Evolutionary conservation across 2,888 invertebrate species (phyloP).

Genomic region (Scaptomyza cyrtandrae): DNA sequence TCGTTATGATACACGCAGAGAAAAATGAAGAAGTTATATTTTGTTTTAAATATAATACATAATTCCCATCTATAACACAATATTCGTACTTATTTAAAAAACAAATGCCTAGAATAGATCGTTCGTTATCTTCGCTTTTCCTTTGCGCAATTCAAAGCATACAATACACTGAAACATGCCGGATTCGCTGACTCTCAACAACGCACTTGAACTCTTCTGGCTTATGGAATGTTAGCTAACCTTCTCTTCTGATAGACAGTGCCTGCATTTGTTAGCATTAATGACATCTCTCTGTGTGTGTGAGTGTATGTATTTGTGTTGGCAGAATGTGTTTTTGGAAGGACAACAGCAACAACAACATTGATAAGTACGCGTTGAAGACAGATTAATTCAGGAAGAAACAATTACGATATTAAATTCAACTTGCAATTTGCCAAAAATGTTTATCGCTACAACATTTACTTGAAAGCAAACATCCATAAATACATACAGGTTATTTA

Average conservation of each 20-base stretch:
- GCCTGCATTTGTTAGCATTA: slow-evolving; percentile 44
- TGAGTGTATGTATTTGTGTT: slow-evolving; percentile 1
- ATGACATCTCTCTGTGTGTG: slow-evolving; percentile 11
- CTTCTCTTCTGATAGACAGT: slow-evolving; percentile 2
- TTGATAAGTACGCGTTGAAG: background rate
- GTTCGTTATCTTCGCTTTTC: background rate
- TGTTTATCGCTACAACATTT: too few species aligned
- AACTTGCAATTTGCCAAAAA: background rate
- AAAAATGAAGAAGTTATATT: too few species aligned
- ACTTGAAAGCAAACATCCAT: too few species aligned
- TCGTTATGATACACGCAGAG: too few species aligned
- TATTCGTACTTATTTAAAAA: too few species aligned
- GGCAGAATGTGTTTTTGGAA: slow-evolving; percentile 5
- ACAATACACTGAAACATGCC: too few species aligned
- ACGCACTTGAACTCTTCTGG: background rate
- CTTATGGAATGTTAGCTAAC: background rate
- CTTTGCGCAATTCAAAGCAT: too few species aligned
- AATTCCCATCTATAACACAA: too few species aligned
- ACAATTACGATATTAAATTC: background rate
- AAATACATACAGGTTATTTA: too few species aligned
- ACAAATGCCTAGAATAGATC: too few species aligned
- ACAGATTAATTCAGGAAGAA: background rate
- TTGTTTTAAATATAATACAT: too few species aligned
- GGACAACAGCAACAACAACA: slow-evolving; percentile 2
- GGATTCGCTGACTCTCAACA: too few species aligned